Base-by-base conservation (phyloP, 92 coral and sea anemone species). In the Isaurus tuberculatus region DNA sequence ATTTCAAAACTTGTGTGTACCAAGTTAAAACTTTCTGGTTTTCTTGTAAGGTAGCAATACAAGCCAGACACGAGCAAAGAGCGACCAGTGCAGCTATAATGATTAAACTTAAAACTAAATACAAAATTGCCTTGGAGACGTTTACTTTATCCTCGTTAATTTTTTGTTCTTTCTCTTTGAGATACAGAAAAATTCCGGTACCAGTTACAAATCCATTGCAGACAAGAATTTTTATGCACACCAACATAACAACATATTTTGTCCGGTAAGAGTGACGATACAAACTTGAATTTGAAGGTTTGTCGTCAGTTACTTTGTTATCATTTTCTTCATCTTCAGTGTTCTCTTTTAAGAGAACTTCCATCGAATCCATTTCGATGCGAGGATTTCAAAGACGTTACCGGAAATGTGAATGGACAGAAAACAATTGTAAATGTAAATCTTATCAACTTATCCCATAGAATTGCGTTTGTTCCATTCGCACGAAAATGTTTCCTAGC, bases 21-120 rank as follows among this genome's bases (percentile, higher is more conserved):
- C 82, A 77, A 26, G 19, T 36, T 40, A 77, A 8, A 20, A 58
- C 20, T 33, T 15, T 77, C 20, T 13, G 27, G 69, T 57, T 25
- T 77, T 77, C 70, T 28, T 36, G 34, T 22, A 77, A 23, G 6
- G 36, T 27, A 20, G 70, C 82, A 30, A 77, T 27, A 34, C 70
- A 77, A 60, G 70, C 82, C 33, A 58, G 53, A 20, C 70, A 60
- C 23, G 82, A 77, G 27, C 69, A 58, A 60, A 77, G 49, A 77
- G 55, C 29, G 14, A 77, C 49, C 23, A 36, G 20, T 13, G 17
- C 31, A 17, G 69, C 70, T n/a, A 31, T 26, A 22, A 61, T 40
- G 25, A 77, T 22, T 37, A 60, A 14, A 60, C 82, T 22, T 43
- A 58, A 55, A 2, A n/a, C 17, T 0, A 77, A 49, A 32, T 34